phyloP scores from a whole-genome alignment of 2,888 invertebrate species.

The Elegia similella region DNA sequence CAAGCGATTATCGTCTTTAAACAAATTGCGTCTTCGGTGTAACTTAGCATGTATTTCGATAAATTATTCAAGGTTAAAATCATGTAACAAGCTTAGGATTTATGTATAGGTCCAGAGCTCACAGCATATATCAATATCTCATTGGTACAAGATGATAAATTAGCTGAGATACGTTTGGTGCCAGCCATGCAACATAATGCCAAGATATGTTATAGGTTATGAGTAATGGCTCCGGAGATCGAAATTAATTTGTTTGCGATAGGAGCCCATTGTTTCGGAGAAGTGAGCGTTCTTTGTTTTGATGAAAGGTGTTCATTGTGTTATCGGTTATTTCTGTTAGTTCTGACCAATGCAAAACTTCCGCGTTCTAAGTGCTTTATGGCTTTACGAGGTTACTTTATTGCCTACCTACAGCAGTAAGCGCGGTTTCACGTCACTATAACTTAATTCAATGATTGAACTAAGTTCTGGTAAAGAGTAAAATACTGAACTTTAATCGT shows the following conservation, averaged over 20 bases:
- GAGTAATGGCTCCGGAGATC: constrained; percentile 18
- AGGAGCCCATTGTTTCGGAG: constrained; percentile 16
- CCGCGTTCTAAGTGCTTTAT: not conserved
- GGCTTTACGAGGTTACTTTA: not conserved
- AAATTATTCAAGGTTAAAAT: constrained; percentile 44
- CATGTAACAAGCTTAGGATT: constrained; percentile 49
- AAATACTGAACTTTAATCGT: too few relatives aligned
- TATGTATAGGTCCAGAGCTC: constrained; percentile 43
- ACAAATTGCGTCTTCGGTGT: constrained; percentile 25
- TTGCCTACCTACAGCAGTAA: too few relatives aligned
- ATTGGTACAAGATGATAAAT: constrained; percentile 60
- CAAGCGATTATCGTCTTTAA: constrained; percentile 27
- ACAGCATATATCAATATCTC: constrained; percentile 65
- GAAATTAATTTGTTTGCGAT: constrained; percentile 20
- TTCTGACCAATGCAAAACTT: constrained; percentile 4
- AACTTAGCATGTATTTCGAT: constrained; percentile 25
- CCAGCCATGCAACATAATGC: constrained; percentile 15
- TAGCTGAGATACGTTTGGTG: constrained; percentile 49
- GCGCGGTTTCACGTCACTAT: too few relatives aligned
- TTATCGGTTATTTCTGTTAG: constrained; percentile 6
- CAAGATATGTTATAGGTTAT: constrained; percentile 49
- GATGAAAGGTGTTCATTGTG: constrained; percentile 7
- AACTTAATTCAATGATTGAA: too few relatives aligned
- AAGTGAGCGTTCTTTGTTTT: constrained; percentile 11
- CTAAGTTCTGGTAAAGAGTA: too few relatives aligned